Evolutionary conservation across 2,888 invertebrate genomes (phyloP), one percentile per base, ranked within the genome.

Genomic region (Nemoura dubitans): DNA sequence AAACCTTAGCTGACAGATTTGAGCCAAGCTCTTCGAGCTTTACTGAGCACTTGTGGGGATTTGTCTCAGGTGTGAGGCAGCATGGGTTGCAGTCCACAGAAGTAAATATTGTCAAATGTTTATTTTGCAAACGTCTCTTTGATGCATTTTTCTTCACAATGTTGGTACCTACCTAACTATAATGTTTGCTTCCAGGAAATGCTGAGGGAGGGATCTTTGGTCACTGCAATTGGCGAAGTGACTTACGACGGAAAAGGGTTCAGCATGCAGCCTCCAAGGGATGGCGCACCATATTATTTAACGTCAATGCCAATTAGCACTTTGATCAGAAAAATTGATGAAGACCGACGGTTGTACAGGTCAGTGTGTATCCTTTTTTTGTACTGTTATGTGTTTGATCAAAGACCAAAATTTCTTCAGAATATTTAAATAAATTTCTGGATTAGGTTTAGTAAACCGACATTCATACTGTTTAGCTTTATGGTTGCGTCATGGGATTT

Each of bases 1-100:
- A 97, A 89, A 95, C 96, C 0, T 95, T 97, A 89, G 95, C 96
- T 78, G 96, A 97, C 91, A 94, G 95, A 88, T 98, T 97, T 91
- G 95, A 96, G 90, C 96, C 97, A 0, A 95, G 95, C 89, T 94
- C 95, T 0, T 94, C 96, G 0, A 95, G 95, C 10, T 93, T 97
- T 80, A 94, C 96, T 88, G 96, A 97, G 91, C 95, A 96, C 89
- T 93, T 97, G 28, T 96, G 97, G 94, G 97, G 97, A 0, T 96
- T 97, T 91, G 95, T 98, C 90, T 95, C 95, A 88, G 94, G 94
- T 88, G 91, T 91, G 7, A 93, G 96, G 0, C 96, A 96, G 90
- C 94, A 96, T 88, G 98, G 98, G 0, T 92, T 97, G 28, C 97
- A 98, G 91, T 96, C 96, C 6, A 97, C 97, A 83, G 98, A 98